A percentile compares a stretch with the other conserved stretches of the same genome.
Conservation (phyloP, 2,888 invertebrate genomes). For the Protodeltote pygarga region DNA sequence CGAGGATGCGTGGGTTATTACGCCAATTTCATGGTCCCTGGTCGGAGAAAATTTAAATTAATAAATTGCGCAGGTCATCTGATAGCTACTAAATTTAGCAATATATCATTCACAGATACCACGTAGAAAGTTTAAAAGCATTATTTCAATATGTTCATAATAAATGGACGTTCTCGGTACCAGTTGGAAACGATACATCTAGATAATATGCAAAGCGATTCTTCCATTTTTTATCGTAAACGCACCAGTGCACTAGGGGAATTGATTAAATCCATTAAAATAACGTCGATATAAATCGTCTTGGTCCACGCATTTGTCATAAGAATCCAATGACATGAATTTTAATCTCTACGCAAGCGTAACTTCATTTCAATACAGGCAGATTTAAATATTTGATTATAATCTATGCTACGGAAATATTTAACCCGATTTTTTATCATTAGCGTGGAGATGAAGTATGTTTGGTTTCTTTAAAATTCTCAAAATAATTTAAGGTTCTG, state of each 20-base stretch:
- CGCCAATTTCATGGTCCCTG: slow-evolving; percentile 52
- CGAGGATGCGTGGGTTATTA: slow-evolving; percentile 53
- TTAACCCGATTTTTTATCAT: slow-evolving; percentile 51
- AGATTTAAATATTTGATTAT: slow-evolving; percentile 82
- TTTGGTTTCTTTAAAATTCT: slow-evolving; percentile 3
- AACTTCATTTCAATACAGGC: slow-evolving; percentile 49
- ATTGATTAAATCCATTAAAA: slow-evolving; percentile 74
- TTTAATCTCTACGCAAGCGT: slow-evolving; percentile 51
- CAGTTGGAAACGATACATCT: slow-evolving; percentile 53
- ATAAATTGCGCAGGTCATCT: slow-evolving; percentile 43
- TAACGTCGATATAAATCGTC: slow-evolving; percentile 68
- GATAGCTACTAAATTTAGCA: slow-evolving; percentile 31
- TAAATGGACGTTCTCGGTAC: slow-evolving; percentile 51
- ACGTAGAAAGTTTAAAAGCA: slow-evolving; percentile 47
- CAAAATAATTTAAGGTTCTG: background rate
- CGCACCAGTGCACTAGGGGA: slow-evolving; percentile 53
- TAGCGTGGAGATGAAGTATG: slow-evolving; percentile 8
- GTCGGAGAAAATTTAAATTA: slow-evolving; percentile 48
- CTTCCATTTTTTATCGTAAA: slow-evolving; percentile 67
- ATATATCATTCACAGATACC: slow-evolving; percentile 39
- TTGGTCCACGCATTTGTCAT: slow-evolving; percentile 70
- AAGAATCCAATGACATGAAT: slow-evolving; percentile 56
- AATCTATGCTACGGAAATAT: slow-evolving; percentile 65
- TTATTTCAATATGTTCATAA: slow-evolving; percentile 50
- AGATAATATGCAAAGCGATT: slow-evolving; percentile 61